phyloP scores from a whole-genome alignment of 2,113 vertebrate genomes.

The Andinoacara biseriatus region DNA sequence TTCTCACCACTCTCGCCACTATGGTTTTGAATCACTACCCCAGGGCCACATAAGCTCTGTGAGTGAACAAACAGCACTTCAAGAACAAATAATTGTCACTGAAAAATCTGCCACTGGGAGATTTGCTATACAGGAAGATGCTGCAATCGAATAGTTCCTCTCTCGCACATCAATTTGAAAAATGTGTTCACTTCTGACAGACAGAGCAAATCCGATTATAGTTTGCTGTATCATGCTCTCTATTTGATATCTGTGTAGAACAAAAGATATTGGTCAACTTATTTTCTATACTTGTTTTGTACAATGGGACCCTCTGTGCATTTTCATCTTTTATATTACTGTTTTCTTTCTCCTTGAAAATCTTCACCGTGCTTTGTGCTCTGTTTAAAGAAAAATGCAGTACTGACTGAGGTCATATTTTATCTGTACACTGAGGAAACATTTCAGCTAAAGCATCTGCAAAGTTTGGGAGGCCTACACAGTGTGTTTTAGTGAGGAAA shows the following conservation, averaged over 20 bases:
- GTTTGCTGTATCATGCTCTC: slow-evolving; percentile 17
- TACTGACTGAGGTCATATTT: neutral
- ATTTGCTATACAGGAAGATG: slow-evolving; percentile 16
- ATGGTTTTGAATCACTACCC: slow-evolving; percentile 8
- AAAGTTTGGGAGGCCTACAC: neutral
- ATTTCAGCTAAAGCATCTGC: slow-evolving; percentile 5
- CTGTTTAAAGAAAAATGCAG: neutral
- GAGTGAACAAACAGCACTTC: slow-evolving; percentile 19
- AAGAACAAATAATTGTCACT: slow-evolving; percentile 32
- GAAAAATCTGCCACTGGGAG: slow-evolving; percentile 23
- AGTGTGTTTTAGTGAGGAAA: neutral
- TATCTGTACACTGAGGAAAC: neutral
- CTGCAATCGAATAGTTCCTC: slow-evolving; percentile 16
- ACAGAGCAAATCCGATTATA: slow-evolving; percentile 48
- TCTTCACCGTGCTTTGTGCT: neutral
- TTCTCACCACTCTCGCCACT: neutral
- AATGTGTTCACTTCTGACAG: slow-evolving; percentile 48
- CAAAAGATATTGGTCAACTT: slow-evolving; percentile 33
- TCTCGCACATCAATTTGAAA: slow-evolving; percentile 33
- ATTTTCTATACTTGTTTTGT: slow-evolving; percentile 31
- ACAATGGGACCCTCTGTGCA: neutral
- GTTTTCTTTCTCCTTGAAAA: neutral
- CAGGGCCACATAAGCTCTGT: slow-evolving; percentile 17
- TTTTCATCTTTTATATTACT: slow-evolving; percentile 4
- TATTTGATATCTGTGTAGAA: slow-evolving; percentile 35